These are phyloP conservation scores for Eupithecia subumbrata DNA, from an alignment of 2,888 invertebrate species.

Conservation along the genomic window DNA sequence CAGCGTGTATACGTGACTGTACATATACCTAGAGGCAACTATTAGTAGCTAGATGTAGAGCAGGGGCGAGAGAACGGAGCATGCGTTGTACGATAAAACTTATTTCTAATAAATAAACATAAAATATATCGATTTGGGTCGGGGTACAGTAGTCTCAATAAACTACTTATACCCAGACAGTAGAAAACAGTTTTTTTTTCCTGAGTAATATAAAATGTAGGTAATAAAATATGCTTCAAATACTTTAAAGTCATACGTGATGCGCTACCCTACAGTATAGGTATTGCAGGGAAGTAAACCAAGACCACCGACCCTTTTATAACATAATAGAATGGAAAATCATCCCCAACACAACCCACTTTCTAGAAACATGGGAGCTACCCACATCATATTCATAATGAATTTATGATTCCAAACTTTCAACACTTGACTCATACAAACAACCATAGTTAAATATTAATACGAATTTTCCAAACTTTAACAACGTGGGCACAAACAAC, in stretches of 20 bases:
- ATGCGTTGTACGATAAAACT: too few species aligned
- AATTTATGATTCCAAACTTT: slow-evolving; percentile 17
- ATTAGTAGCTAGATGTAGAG: too few species aligned
- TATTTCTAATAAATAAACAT: too few species aligned
- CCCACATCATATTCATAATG: slow-evolving; percentile 12
- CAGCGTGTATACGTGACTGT: too few species aligned
- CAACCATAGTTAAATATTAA: slow-evolving; percentile 37
- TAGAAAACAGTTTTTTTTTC: not conserved
- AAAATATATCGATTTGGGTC: too few species aligned
- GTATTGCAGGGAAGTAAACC: not conserved
- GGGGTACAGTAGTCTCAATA: too few species aligned
- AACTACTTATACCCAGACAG: not conserved
- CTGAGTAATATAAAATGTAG: too few species aligned
- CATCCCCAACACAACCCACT: not conserved
- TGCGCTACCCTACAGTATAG: slow-evolving; percentile 18
- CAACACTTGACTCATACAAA: slow-evolving; percentile 15
- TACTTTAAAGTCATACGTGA: not conserved
- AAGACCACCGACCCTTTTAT: not conserved
- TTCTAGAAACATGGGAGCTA: not conserved
- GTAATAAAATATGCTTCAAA: not conserved
- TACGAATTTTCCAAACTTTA: slow-evolving; percentile 29
- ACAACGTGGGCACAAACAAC: slow-evolving; percentile 9
- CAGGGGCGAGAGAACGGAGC: too few species aligned
- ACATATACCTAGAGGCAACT: too few species aligned
- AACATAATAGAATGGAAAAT: not conserved